Evolutionary conservation across 2,113 vertebrate genomes (phyloP).

Genomic region (Abramis brama): DNA sequence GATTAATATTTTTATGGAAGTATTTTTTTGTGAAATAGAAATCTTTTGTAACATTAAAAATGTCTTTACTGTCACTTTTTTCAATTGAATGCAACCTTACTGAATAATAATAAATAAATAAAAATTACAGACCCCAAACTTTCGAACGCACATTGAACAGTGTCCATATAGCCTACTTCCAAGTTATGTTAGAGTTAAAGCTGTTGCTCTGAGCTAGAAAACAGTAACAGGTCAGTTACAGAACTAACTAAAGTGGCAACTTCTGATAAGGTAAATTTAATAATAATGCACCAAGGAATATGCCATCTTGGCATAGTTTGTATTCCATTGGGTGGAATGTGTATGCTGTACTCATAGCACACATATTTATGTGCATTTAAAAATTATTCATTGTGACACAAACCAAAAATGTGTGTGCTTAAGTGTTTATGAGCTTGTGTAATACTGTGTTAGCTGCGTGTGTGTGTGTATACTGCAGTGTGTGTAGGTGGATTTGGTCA

Average conservation of each 20-base stretch:
- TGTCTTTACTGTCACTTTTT: no score
- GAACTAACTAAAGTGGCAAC: neutral
- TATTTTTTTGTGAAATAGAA: no score
- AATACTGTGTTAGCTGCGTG: neutral
- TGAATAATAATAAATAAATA: no score
- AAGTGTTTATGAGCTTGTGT: neutral
- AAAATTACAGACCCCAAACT: neutral
- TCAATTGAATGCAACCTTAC: no score
- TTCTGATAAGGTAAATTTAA: neutral
- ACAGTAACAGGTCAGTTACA: neutral
- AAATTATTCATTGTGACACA: neutral
- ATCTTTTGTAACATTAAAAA: no score
- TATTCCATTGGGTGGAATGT: neutral
- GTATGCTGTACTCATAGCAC: neutral
- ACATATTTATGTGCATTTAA: neutral
- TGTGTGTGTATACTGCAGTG: conserved; percentile 33
- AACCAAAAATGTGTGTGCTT: neutral
- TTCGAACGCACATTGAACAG: neutral
- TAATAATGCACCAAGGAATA: neutral
- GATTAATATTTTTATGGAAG: no score
- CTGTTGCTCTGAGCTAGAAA: neutral
- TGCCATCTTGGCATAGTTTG: neutral
- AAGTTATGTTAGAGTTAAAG: neutral
- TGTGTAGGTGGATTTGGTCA: conserved; percentile 24
- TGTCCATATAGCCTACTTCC: neutral